Evolutionary conservation across 2,113 vertebrate genomes (phyloP), one percentile per base, ranked within the genome.

Genomic region (Peromyscus polionotus): DNA sequence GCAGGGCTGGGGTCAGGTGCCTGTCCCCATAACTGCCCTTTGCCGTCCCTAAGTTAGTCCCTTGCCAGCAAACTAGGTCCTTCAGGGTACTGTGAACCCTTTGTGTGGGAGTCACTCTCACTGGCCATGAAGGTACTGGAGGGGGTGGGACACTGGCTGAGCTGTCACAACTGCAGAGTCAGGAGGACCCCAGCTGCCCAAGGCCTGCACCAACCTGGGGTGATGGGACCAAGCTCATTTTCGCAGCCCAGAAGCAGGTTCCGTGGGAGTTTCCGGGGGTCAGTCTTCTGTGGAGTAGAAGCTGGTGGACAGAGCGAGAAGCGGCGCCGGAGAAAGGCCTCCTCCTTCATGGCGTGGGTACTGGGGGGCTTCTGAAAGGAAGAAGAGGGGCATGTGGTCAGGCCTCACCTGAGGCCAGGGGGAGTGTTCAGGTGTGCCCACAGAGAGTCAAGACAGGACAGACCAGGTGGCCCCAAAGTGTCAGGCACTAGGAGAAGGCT

Each of bases 321-420:
- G 98, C 99, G 99, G 94, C 99, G 99, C 36, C 99, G 99, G 84
- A 99, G 99, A 90, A 99, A 98, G 98, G 99, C 99, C 98, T 99
- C 99, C 98, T 99, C 99, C 99, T 99, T 99, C 99, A 99, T 99
- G 98, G 98, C 98, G 98, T 98, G 99, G 97, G 98, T 93, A 95
- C 99, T 97, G 93, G 99, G 99, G 4, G 98, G 99, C 98, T 99
- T 99, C 99, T 99, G 98, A 80, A 97, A 96, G 68, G 45, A 92
- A 93, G 87, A 67, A 61, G 7, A 28, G 61, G 95, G 80, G 67
- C 16, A 68, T 1, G 26, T 26, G 77, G 88, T 98, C 70, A 93
- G 68, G 48, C 80, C 65, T 68, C 72, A 75, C 24, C 12, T 5
- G 14, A 70, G 87, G 42, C 68, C 2, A 1, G 84, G 88, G n/a